Percentiles rank a stretch among this genome's conserved stretches.
These are phyloP conservation scores for Gari tellinella DNA, from an alignment of 2,888 invertebrate species.

Conservation along the genomic window DNA sequence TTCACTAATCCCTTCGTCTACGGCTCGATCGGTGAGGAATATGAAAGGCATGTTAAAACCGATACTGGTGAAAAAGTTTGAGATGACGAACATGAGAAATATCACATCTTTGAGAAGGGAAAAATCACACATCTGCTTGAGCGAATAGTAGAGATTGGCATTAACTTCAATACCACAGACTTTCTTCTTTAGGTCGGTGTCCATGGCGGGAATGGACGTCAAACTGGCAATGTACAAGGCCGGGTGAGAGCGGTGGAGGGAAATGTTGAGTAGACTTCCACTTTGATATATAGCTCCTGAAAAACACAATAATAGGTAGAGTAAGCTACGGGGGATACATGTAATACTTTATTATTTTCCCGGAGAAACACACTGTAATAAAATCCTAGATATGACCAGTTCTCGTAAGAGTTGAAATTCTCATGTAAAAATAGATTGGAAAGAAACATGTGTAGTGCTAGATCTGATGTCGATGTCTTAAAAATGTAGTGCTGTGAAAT, in stretches of 20 bases:
- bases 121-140: slow-evolving; percentile 91
- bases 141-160: slow-evolving; percentile 66
- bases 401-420: too few relatives aligned
- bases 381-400: too few relatives aligned
- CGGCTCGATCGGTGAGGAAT: slow-evolving; percentile 91
- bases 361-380: too few relatives aligned
- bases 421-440: too few relatives aligned
- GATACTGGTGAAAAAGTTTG: slow-evolving; percentile 97
- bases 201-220: slow-evolving; percentile 74
- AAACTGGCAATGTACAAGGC: slow-evolving; percentile 82
- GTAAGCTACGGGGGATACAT: too few relatives aligned
- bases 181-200: slow-evolving; percentile 76
- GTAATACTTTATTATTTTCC: too few relatives aligned
- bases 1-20: slow-evolving; percentile 75
- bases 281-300: slow-evolving; percentile 93
- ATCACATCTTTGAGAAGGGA: slow-evolving; percentile 93
- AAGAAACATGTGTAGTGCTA: too few relatives aligned
- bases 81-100: slow-evolving; percentile 93
- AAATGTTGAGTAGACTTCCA: slow-evolving; percentile 89
- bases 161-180: slow-evolving; percentile 60
- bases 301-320: slow-evolving; percentile 8
- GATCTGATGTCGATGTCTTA: too few relatives aligned
- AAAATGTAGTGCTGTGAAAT: too few relatives aligned
- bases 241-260: slow-evolving; percentile 83
- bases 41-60: slow-evolving; percentile 96